A percentile compares a stretch with the other conserved stretches of the same genome.
Evolutionary conservation across 2,888 invertebrate species (phyloP).

Genomic region (Bruchidius siliquastri): DNA sequence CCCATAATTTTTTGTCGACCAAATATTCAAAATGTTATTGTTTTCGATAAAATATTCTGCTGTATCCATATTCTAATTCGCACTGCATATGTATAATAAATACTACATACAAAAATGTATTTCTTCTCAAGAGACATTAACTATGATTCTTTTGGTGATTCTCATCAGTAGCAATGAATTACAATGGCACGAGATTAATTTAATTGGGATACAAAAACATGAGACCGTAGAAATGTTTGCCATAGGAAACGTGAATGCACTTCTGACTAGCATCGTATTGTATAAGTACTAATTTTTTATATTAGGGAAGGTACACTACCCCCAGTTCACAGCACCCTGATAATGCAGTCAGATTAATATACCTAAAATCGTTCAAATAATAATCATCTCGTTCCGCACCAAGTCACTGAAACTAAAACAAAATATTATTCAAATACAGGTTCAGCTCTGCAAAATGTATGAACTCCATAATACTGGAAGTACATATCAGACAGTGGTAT

Average conservation of each 20-base stretch:
- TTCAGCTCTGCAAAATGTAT: neutral
- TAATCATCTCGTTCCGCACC: neutral
- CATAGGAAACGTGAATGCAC: constrained; percentile 48
- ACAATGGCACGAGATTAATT: constrained; percentile 41
- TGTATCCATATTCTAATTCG: neutral
- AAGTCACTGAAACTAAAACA: neutral
- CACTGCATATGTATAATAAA: neutral
- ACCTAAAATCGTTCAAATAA: constrained; percentile 18
- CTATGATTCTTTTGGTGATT: constrained; percentile 36
- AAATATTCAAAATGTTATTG: neutral
- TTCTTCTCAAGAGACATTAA: constrained; percentile 23
- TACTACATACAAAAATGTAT: neutral
- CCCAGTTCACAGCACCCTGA: constrained; percentile 26
- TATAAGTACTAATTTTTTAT: constrained; percentile 43
- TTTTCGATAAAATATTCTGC: neutral
- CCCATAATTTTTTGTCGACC: neutral
- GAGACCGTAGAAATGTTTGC: constrained; percentile 40
- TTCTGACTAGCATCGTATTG: constrained; percentile 50
- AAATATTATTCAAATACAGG: neutral
- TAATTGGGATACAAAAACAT: constrained; percentile 32
- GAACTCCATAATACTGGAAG: too few relatives aligned
- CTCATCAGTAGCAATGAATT: constrained; percentile 28
- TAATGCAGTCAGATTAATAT: constrained; percentile 22
- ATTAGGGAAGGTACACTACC: constrained; percentile 32
- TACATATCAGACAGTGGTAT: neutral